These are phyloP conservation scores for Trachelus tabidus DNA, from an alignment of 2,888 invertebrate genomes.

Conservation along the genomic window DNA sequence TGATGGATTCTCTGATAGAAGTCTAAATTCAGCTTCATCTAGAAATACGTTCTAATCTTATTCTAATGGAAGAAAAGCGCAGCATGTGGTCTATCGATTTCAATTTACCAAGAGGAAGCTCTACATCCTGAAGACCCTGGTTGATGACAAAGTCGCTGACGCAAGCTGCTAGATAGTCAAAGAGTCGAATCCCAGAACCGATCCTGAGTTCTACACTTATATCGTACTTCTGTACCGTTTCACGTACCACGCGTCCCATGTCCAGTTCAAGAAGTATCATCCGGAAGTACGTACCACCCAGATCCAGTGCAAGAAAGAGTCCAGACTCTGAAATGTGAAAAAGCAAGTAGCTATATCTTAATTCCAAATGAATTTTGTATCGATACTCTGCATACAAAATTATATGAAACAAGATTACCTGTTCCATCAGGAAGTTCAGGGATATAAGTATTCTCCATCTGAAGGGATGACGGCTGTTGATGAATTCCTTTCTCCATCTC, in stretches of 20 bases:
- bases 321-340: slow-evolving; percentile 70
- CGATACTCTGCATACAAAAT: not conserved
- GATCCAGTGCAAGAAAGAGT: slow-evolving; percentile 79
- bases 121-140: slow-evolving; percentile 70
- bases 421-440: slow-evolving; percentile 79
- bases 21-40: not conserved
- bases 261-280: slow-evolving; percentile 75
- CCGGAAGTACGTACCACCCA: slow-evolving; percentile 86
- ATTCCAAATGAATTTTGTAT: not conserved
- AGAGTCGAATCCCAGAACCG: slow-evolving; percentile 75
- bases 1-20: not conserved
- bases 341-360: not conserved
- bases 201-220: slow-evolving; percentile 72
- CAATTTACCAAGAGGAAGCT: slow-evolving; percentile 75
- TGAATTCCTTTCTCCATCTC: slow-evolving; percentile 76
- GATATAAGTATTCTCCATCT: slow-evolving; percentile 83
- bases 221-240: slow-evolving; percentile 75
- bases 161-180: slow-evolving; percentile 82
- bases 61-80: not conserved
- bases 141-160: slow-evolving; percentile 76
- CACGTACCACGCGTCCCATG: slow-evolving; percentile 69
- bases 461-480: slow-evolving; percentile 74
- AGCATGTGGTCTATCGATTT: slow-evolving; percentile 21
- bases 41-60: not conserved
- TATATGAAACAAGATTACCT: slow-evolving; percentile 63